Base-by-base conservation (phyloP, 2,888 invertebrate genomes). In the Ariolimax columbianus region DNA sequence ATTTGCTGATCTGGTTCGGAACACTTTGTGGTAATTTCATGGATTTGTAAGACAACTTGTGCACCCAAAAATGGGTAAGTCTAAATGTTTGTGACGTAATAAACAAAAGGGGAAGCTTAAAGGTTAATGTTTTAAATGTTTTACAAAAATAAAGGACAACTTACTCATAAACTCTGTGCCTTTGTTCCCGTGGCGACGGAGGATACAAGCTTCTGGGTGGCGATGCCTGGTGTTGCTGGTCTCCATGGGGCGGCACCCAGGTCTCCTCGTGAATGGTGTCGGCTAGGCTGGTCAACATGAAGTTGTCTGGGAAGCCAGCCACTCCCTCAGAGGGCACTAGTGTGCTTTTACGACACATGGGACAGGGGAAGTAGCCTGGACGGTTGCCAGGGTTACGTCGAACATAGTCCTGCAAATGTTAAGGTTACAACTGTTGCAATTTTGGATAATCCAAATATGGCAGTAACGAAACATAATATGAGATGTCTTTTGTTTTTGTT, bases 341-440 rank as follows among this genome's bases (percentile, higher is more conserved):
- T 36, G 90, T 91, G 85, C 91, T 91, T 83, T 91, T 92, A 47
- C 92, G 90, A 85, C 92, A 92, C 91, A 92, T 92, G 36, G 92
- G 92, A 86, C 92, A 92, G 14, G 91, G 91, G 90, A 55, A 55
- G 55, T 55, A 55, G 19, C 55, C 55, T 55, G 55, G 55, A 40
- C 88, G 88, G 63, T 90, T 89, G 43, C 91, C 91, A 0, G 92
- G 91, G 73, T 91, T 91, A 33, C 91, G 88, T 51, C 91, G 90
- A 73, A 92, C 92, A 89, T 92, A 92, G 88, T 91, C 92, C 84
- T 84, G 59, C 17, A 75, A 75, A 17, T 17, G 36, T 36, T 4
- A 14, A 70, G 26, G 38, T 17, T 70, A 36, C 36, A 70, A 30
- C 30, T 66, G n/a, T n/a, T n/a, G n/a, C n/a, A n/a, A n/a, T n/a